Conservation (phyloP, 2,888 invertebrate genomes). For the Drosophila demipolita region DNA sequence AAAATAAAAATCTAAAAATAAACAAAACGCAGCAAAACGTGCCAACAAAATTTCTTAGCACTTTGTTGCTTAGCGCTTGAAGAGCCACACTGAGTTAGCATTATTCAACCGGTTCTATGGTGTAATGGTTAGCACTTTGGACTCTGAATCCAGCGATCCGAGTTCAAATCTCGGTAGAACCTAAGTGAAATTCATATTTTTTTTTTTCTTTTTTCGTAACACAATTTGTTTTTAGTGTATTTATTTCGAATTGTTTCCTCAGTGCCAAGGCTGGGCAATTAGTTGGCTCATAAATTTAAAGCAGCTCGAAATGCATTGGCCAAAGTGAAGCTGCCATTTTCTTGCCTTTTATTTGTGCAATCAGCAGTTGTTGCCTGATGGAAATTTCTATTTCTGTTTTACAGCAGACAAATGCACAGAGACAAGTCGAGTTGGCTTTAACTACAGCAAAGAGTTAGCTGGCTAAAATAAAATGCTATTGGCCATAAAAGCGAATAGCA, state of each 20-base stretch:
- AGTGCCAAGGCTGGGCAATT: conserved; percentile 21
- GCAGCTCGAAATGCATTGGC: conserved; percentile 2
- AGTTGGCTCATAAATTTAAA: conserved; percentile 27
- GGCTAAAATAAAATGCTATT: conserved; percentile 70
- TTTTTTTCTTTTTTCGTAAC: background rate
- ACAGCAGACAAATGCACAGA: conserved; percentile 23
- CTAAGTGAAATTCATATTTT: conserved; percentile 43
- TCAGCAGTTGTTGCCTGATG: conserved; percentile 35
- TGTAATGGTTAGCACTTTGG: conserved; percentile 85
- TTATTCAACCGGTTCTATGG: conserved; percentile 80
- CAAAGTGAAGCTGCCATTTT: conserved; percentile 1
- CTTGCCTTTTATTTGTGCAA: conserved; percentile 25
- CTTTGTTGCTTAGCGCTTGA: conserved; percentile 7
- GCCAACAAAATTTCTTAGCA: background rate
- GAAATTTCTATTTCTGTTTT: conserved; percentile 48
- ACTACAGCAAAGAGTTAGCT: conserved; percentile 60
- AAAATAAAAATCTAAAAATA: conserved; percentile 14
- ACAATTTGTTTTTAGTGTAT: background rate
- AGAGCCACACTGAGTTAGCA: background rate
- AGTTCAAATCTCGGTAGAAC: conserved; percentile 86
- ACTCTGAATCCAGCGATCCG: conserved; percentile 85
- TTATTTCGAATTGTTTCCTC: conserved; percentile 1
- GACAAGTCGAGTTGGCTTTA: conserved; percentile 46
- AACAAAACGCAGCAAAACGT: background rate
- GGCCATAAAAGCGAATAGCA: conserved; percentile 61